A percentile compares a stretch with the other conserved stretches of the same genome.
These are phyloP conservation scores for Iguana delicatissima DNA, from an alignment of 2,797 vertebrate genomes.

Conservation along the genomic window DNA sequence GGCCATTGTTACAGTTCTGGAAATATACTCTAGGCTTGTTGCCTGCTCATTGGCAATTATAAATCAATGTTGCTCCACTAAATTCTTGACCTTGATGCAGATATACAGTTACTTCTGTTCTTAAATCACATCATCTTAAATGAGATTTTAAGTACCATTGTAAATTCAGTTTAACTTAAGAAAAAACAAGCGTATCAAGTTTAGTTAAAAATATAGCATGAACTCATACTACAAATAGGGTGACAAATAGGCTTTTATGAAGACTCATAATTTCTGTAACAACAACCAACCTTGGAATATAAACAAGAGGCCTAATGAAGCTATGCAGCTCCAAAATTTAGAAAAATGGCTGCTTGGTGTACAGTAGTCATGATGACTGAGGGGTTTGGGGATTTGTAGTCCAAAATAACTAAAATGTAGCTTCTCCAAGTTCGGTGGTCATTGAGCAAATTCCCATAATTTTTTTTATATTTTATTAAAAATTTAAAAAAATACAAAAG, in stretches of 20 bases:
- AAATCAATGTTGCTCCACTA: slow-evolving; percentile 1
- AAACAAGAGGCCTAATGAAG: too few species aligned
- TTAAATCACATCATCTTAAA: slow-evolving; percentile 37
- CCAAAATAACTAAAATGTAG: too few species aligned
- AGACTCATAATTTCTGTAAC: background rate
- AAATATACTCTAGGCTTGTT: slow-evolving; percentile 4
- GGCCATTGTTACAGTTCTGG: slow-evolving; percentile 3
- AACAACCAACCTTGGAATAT: background rate
- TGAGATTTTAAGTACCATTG: slow-evolving; percentile 15
- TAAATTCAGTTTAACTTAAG: slow-evolving; percentile 2
- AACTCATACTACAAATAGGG: background rate
- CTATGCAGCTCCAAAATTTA: background rate
- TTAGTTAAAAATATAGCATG: background rate
- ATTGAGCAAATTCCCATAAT: background rate
- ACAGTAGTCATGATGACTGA: too few species aligned
- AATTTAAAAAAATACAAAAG: too few species aligned
- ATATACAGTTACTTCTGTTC: background rate
- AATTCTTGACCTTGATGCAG: background rate
- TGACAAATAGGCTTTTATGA: background rate
- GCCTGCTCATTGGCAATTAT: background rate
- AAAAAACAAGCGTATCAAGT: background rate
- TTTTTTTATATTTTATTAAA: too few species aligned
- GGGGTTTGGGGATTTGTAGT: too few species aligned
- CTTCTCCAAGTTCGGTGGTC: too few species aligned
- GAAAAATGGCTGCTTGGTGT: too few species aligned